phyloP scores from a whole-genome alignment of 2,113 vertebrate genomes.

The Corydoras sp. region DNA sequence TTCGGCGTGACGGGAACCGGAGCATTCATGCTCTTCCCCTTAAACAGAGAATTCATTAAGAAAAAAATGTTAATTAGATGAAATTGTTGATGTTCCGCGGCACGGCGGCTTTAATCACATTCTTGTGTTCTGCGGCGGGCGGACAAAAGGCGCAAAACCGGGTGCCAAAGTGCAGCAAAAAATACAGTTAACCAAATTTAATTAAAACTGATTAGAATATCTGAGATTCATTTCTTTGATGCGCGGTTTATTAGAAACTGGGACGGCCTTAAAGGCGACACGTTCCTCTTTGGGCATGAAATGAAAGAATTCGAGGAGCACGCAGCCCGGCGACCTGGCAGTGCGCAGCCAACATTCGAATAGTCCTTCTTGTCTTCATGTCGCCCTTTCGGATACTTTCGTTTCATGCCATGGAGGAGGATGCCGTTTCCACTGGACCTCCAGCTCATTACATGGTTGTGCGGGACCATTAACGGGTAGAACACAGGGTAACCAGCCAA shows the following conservation, averaged over 20 bases:
- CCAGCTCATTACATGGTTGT: no score
- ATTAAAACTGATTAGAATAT: conserved; percentile 38
- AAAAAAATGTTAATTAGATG: conserved; percentile 45
- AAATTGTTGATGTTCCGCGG: conserved; percentile 33
- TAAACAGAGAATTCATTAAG: conserved; percentile 42
- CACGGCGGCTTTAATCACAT: conserved; percentile 34
- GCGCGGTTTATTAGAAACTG: conserved; percentile 9
- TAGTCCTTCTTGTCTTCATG: no score
- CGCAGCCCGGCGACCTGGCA: not conserved
- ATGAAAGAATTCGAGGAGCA: conserved; percentile 10
- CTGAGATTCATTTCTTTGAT: conserved; percentile 15
- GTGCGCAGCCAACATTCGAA: not conserved
- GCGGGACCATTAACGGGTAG: no score
- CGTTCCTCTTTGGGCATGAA: not conserved
- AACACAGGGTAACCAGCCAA: no score
- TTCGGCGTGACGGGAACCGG: conserved; percentile 24
- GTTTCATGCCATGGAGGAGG: no score
- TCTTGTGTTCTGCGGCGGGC: conserved; percentile 22
- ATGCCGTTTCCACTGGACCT: no score
- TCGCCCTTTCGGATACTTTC: no score
- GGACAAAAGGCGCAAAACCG: conserved; percentile 25
- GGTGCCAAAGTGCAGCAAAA: conserved; percentile 11
- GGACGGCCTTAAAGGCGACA: not conserved
- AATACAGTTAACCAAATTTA: conserved; percentile 38
- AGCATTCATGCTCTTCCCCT: conserved; percentile 26